Conservation (phyloP, 2,797 vertebrate species). For the Rousettus madagascariensis region DNA sequence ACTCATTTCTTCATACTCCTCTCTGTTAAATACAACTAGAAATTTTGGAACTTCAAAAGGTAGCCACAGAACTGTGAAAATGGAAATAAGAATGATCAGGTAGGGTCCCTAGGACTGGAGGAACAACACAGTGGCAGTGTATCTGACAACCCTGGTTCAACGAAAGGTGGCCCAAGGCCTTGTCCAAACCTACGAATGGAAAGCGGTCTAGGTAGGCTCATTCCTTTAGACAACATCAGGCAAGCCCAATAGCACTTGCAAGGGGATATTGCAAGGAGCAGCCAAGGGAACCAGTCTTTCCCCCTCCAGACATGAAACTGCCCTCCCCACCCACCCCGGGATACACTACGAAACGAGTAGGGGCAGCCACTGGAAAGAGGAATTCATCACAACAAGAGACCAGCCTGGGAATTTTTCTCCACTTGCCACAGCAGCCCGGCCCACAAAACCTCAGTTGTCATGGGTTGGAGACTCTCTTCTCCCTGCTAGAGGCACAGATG, state of each 20-base stretch:
- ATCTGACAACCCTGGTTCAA: neutral
- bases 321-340: neutral
- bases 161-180: neutral
- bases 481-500: neutral
- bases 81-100: neutral
- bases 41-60: neutral
- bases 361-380: neutral
- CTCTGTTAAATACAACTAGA: neutral
- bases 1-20: neutral
- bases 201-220: neutral
- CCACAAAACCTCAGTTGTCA: neutral
- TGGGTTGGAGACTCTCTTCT: neutral
- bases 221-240: neutral
- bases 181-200: neutral
- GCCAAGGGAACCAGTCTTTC: neutral
- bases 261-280: neutral
- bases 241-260: neutral
- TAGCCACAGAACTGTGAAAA: neutral
- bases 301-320: neutral
- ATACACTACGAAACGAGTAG: neutral
- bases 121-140: neutral
- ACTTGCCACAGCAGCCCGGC: neutral
- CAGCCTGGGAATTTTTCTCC: neutral
- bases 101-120: neutral
- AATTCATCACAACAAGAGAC: neutral